Evolutionary conservation across 1,140 invertebrate genomes (phyloP).

Genomic region (Rhyacophila brunnea): DNA sequence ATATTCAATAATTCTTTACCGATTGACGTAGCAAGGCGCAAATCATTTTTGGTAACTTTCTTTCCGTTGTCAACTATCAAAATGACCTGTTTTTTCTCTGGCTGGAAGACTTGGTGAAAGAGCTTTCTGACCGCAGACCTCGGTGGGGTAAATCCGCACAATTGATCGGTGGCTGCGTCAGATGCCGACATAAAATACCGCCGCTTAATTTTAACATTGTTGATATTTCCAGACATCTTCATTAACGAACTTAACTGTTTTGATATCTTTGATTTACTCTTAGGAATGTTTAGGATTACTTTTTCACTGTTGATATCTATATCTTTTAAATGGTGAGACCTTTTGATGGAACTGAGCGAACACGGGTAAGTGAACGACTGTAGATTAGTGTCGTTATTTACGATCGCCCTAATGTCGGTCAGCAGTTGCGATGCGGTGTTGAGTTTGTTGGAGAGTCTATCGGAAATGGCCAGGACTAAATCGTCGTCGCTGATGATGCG

Average conservation of each 20-base stretch:
- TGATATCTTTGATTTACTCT: slow-evolving; percentile 8
- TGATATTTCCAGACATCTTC: slow-evolving; percentile 40
- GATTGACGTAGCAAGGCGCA: slow-evolving; percentile 45
- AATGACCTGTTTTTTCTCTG: slow-evolving; percentile 46
- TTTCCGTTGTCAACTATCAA: slow-evolving; percentile 48
- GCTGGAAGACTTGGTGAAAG: slow-evolving; percentile 49
- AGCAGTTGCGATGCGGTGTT: slow-evolving; percentile 9
- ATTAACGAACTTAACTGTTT: slow-evolving; percentile 6
- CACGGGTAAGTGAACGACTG: slow-evolving; percentile 52
- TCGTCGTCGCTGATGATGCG: slow-evolving; percentile 15
- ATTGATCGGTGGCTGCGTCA: slow-evolving; percentile 50
- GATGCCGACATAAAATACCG: slow-evolving; percentile 50
- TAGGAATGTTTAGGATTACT: slow-evolving; percentile 28
- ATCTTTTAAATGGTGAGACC: slow-evolving; percentile 47
- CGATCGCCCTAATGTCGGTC: slow-evolving; percentile 2
- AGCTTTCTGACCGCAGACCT: slow-evolving; percentile 45
- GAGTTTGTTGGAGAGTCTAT: slow-evolving; percentile 16
- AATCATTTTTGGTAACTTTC: slow-evolving; percentile 37
- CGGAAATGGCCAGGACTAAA: slow-evolving; percentile 6
- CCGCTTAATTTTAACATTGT: slow-evolving; percentile 51
- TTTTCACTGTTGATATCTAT: slow-evolving; percentile 42
- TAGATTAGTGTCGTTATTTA: slow-evolving; percentile 12
- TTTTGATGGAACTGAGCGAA: slow-evolving; percentile 50
- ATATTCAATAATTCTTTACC: slow-evolving; percentile 45
- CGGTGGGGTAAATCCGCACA: slow-evolving; percentile 46